Conservation (phyloP, 2,113 vertebrate species). For the Thermophis baileyi region DNA sequence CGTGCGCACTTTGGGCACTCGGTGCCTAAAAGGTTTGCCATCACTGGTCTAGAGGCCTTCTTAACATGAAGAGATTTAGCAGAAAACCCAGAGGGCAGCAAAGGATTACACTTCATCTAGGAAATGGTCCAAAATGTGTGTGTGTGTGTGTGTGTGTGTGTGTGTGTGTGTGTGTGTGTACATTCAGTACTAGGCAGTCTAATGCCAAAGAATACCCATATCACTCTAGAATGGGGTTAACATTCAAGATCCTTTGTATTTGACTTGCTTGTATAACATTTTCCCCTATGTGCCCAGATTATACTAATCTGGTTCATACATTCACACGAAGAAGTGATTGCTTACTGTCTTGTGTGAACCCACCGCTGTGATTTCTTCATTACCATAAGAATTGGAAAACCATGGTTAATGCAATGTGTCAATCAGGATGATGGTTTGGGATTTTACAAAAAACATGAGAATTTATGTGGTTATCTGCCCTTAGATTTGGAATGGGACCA, state of each 20-base stretch:
- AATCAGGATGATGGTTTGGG: background rate
- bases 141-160: background rate
- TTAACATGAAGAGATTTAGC: background rate
- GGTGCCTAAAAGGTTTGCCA: too few species aligned
- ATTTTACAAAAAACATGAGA: background rate
- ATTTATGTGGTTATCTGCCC: background rate
- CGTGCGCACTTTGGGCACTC: too few species aligned
- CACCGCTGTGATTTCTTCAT: background rate
- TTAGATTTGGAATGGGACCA: background rate
- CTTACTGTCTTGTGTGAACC: background rate
- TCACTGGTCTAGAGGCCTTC: too few species aligned
- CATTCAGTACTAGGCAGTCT: background rate
- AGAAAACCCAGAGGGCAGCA: constrained; percentile 5
- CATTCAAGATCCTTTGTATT: background rate
- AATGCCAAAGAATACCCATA: background rate
- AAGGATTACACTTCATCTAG: constrained; percentile 4
- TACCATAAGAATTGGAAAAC: background rate
- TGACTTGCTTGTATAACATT: background rate
- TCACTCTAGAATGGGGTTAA: background rate
- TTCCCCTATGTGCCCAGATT: background rate
- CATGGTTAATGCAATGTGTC: background rate
- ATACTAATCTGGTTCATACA: background rate
- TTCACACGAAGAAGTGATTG: background rate
- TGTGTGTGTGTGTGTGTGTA: background rate
- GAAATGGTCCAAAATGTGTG: background rate